Percentiles rank a stretch among this genome's conserved stretches.
phyloP scores from a whole-genome alignment of 1,140 invertebrate genomes.

The Ylistrum balloti region DNA sequence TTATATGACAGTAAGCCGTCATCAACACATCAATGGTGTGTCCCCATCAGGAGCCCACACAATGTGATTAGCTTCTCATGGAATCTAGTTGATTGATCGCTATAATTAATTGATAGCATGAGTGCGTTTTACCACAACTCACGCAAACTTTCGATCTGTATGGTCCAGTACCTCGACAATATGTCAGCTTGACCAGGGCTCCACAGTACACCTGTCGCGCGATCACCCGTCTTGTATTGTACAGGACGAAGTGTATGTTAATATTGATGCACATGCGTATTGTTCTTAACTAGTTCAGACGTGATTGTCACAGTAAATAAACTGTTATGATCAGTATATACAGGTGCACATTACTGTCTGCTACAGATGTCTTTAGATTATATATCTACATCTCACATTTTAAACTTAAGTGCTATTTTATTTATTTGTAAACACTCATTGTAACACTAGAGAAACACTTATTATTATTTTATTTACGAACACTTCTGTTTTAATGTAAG shows the following conservation, averaged over 20 bases:
- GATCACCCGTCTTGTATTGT: not conserved
- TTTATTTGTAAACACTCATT: no score
- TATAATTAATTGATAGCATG: conserved; percentile 36
- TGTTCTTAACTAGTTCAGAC: not conserved
- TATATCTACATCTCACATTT: no score
- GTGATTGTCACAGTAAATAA: not conserved
- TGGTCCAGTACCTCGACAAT: not conserved
- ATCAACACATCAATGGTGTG: no score
- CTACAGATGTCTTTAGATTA: no score
- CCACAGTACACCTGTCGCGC: not conserved
- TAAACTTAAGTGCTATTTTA: no score
- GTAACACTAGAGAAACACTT: no score
- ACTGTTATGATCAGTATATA: no score
- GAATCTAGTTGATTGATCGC: conserved; percentile 4
- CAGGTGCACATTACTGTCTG: no score
- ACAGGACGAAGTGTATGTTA: not conserved
- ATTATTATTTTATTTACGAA: no score
- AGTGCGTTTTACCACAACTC: not conserved
- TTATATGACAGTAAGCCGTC: no score
- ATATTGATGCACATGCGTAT: not conserved
- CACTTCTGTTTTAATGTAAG: no score
- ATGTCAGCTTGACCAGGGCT: not conserved
- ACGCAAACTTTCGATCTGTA: not conserved
- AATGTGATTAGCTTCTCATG: not conserved
- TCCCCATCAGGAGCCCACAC: not conserved